Conservation (phyloP, 2,888 invertebrate species). For the Xestia rhomboidea region DNA sequence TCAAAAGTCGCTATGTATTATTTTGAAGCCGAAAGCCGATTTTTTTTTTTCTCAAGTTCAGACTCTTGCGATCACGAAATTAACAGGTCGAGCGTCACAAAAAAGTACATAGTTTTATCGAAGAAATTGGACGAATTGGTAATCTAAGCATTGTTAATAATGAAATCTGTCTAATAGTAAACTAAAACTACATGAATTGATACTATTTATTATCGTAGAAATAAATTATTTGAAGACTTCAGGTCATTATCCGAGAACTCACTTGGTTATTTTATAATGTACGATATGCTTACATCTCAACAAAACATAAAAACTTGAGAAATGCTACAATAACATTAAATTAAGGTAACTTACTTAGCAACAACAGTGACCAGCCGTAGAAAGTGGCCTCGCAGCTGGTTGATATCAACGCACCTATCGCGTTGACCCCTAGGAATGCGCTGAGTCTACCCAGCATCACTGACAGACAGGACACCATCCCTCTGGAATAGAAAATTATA, state of each 20-base stretch:
- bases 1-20: not conserved
- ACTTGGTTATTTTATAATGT: not conserved
- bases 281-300: not conserved
- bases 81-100: not conserved
- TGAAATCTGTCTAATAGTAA: not conserved
- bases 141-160: not conserved
- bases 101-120: not conserved
- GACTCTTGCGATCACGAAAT: not conserved
- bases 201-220: not conserved
- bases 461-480: slow-evolving; percentile 92
- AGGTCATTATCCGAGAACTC: not conserved
- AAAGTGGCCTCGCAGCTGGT: slow-evolving; percentile 92
- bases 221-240: not conserved
- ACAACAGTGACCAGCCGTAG: slow-evolving; percentile 89
- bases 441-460: slow-evolving; percentile 92
- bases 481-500: slow-evolving; percentile 79
- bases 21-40: no score
- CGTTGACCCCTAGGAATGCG: slow-evolving; percentile 92
- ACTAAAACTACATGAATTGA: not conserved
- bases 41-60: not conserved
- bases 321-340: not conserved
- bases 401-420: slow-evolving; percentile 92
- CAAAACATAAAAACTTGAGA: not conserved
- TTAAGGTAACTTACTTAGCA: slow-evolving; percentile 84
- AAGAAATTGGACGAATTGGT: not conserved